Evolutionary conservation across 2,797 vertebrate species (phyloP).

Genomic region (Babyrousa celebensis): DNA sequence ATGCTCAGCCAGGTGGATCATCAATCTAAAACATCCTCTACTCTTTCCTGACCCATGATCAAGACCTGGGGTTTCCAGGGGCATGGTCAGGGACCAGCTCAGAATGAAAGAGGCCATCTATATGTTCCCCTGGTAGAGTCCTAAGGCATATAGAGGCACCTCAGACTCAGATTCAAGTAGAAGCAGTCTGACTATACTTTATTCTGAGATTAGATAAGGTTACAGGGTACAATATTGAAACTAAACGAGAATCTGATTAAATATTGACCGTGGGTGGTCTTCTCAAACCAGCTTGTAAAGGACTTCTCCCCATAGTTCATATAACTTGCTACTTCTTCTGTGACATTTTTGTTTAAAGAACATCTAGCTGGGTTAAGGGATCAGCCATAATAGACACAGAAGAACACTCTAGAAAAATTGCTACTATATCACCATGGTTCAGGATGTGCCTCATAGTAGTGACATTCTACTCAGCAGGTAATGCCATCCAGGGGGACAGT

Average conservation of each 20-base stretch:
- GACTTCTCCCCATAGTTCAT: constrained; percentile 51
- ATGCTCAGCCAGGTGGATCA: not conserved
- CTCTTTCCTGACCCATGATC: not conserved
- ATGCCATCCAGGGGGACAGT: constrained; percentile 40
- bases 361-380: not conserved
- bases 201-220: not conserved
- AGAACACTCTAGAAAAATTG: constrained; percentile 27
- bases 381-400: constrained; percentile 48
- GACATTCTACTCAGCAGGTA: constrained; percentile 69
- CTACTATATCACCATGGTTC: not conserved
- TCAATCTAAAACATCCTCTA: not conserved
- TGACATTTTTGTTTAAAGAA: constrained; percentile 59
- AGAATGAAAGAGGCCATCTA: constrained; percentile 16
- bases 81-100: not conserved
- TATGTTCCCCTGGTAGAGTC: not conserved
- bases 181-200: not conserved
- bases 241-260: not conserved
- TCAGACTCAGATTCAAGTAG: constrained; percentile 26
- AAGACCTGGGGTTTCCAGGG: not conserved
- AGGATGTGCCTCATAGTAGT: constrained; percentile 60
- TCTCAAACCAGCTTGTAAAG: constrained; percentile 33
- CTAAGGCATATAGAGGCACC: not conserved
- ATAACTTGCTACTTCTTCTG: constrained; percentile 54
- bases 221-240: not conserved
- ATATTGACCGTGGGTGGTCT: not conserved